These are phyloP conservation scores for Manis crassicaudata DNA, from an alignment of 2,797 vertebrate species.

Conservation along the genomic window DNA sequence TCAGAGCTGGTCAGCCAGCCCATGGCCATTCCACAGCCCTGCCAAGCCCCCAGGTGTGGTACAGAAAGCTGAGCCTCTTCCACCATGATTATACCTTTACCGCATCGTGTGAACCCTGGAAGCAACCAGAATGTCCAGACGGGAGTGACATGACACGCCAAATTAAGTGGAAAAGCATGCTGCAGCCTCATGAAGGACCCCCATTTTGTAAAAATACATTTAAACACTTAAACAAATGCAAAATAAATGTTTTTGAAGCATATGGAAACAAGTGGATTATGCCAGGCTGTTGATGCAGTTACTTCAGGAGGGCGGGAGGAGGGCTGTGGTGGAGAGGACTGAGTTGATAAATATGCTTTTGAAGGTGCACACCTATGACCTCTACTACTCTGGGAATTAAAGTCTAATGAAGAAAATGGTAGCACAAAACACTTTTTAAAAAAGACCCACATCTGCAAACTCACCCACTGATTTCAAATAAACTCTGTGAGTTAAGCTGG, in stretches of 20 bases:
- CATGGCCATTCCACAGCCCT: too few relatives aligned
- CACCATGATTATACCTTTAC: rapidly evolving
- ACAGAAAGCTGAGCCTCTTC: rapidly evolving
- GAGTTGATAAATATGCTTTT: neutral
- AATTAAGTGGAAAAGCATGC: too few relatives aligned
- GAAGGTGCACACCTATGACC: neutral
- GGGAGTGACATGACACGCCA: too few relatives aligned
- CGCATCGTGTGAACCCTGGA: neutral
- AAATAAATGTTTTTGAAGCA: neutral
- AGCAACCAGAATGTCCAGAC: neutral
- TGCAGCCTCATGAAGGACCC: too few relatives aligned
- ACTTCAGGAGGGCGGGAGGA: rapidly evolving
- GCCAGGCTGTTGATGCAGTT: neutral
- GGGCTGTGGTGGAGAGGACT: neutral
- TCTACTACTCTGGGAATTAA: neutral
- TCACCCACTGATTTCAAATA: neutral
- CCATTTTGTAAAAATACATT: too few relatives aligned
- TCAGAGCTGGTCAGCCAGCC: too few relatives aligned
- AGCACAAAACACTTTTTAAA: neutral
- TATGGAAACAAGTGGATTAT: too few relatives aligned
- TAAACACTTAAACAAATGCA: neutral
- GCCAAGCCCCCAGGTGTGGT: neutral
- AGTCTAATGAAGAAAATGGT: neutral
- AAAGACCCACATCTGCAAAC: neutral
- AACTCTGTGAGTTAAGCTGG: neutral